Conservation (phyloP, 1,140 invertebrate species). For the Odontomachus brunneus region DNA sequence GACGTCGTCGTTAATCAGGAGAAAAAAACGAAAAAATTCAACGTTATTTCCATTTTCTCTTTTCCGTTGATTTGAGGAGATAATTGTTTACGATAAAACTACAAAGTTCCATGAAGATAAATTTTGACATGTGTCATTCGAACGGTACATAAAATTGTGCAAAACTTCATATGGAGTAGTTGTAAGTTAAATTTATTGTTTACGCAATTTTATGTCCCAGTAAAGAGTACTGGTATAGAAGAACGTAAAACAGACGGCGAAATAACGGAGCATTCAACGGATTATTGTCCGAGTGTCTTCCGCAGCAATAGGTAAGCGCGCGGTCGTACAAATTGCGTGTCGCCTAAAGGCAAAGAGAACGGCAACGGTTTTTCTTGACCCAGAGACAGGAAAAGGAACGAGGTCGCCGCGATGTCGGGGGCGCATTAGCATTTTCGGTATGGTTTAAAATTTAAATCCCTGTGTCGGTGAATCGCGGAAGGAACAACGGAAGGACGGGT, state of each 20-base stretch:
- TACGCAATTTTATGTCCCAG: too few species aligned
- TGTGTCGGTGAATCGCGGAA: constrained; percentile 50
- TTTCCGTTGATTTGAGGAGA: not conserved
- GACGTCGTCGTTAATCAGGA: not conserved
- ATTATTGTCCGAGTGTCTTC: constrained; percentile 4
- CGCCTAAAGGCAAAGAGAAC: constrained; percentile 25
- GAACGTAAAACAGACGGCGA: too few species aligned
- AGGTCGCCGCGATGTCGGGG: constrained; percentile 15
- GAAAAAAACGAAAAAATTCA: constrained; percentile 1
- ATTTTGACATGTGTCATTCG: not conserved
- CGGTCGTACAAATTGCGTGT: not conserved
- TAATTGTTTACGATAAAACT: not conserved
- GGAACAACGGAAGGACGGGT: constrained; percentile 69
- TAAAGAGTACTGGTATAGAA: too few species aligned
- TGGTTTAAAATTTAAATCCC: constrained; percentile 76
- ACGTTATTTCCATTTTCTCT: too few species aligned
- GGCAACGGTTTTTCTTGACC: constrained; percentile 79
- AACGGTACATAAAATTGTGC: not conserved
- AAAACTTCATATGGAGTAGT: not conserved
- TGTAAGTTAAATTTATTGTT: too few species aligned
- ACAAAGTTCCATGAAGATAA: not conserved
- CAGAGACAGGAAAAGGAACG: constrained; percentile 55
- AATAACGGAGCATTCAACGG: too few species aligned
- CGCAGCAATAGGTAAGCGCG: not conserved
- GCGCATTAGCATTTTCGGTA: constrained; percentile 70